phyloP scores from a whole-genome alignment of 2,797 vertebrate species.

The Semotilus atromaculatus region DNA sequence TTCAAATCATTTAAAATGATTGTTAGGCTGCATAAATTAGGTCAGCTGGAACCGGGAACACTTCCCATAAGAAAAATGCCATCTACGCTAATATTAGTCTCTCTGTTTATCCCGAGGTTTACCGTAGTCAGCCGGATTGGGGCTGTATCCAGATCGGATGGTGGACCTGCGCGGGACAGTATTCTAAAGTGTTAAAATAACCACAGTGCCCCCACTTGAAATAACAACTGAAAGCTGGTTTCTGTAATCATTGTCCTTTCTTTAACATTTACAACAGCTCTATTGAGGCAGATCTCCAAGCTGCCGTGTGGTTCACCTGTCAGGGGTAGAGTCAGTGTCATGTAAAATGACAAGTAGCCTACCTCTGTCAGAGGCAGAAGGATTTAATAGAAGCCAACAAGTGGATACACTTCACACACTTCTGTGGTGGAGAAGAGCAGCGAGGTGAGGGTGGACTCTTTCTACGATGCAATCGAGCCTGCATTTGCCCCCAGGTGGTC shows the following conservation, averaged over 20 bases:
- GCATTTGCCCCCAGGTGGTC: conserved; percentile 62
- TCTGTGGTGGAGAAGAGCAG: conserved; percentile 54
- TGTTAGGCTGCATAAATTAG: too few relatives aligned
- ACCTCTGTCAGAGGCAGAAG: conserved; percentile 1
- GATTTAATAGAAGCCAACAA: conserved; percentile 62
- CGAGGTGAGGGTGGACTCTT: conserved; percentile 57
- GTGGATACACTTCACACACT: conserved; percentile 60
- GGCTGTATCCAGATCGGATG: too few relatives aligned
- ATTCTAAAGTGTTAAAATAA: background rate
- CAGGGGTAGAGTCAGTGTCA: background rate
- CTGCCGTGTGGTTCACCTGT: background rate
- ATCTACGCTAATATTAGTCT: too few relatives aligned
- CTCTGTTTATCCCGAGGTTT: too few relatives aligned
- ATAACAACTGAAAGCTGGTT: background rate
- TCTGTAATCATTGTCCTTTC: background rate
- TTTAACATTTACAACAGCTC: background rate
- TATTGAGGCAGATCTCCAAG: background rate
- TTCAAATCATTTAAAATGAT: too few relatives aligned
- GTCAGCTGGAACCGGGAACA: too few relatives aligned
- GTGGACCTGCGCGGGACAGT: too few relatives aligned
- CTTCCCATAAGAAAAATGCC: too few relatives aligned
- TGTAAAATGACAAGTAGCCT: conserved; percentile 10
- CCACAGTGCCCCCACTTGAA: background rate
- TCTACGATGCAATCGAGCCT: conserved; percentile 68
- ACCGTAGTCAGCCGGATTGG: too few relatives aligned